Conservation (phyloP, 2,113 vertebrate genomes). For the Zootoca vivipara region DNA sequence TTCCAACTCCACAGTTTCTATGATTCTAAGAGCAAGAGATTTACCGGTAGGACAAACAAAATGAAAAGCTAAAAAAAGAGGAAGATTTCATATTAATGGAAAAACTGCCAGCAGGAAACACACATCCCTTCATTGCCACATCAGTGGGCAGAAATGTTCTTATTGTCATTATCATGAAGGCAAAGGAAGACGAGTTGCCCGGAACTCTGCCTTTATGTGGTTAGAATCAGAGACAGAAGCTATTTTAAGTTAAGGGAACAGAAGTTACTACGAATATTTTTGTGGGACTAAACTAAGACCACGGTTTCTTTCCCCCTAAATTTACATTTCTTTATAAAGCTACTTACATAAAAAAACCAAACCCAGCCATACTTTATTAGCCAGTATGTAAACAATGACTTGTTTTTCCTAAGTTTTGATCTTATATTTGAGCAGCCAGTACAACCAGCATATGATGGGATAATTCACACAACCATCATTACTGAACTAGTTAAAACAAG, state of each 20-base stretch:
- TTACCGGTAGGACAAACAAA: constrained; percentile 4
- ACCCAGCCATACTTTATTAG: background rate
- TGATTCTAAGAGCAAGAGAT: background rate
- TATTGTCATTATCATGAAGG: background rate
- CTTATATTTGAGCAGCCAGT: background rate
- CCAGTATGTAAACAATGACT: background rate
- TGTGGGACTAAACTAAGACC: background rate
- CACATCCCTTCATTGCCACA: constrained; percentile 28
- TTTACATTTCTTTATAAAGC: background rate
- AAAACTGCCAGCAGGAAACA: constrained; percentile 32
- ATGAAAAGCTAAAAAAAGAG: background rate
- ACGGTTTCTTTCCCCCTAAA: background rate
- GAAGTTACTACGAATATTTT: background rate
- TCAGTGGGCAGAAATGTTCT: background rate
- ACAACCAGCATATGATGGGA: background rate
- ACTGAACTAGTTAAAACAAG: background rate
- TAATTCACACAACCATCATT: background rate
- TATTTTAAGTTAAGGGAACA: constrained; percentile 32
- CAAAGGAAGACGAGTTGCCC: constrained; percentile 4
- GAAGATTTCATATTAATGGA: constrained; percentile 11
- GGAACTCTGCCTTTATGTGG: background rate
- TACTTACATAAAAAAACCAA: background rate
- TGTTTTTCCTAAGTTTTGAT: background rate
- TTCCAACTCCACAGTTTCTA: too few relatives aligned
- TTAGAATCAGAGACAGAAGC: background rate